A percentile compares a stretch with the other conserved stretches of the same genome.
These are phyloP conservation scores for Allacma fusca DNA, from an alignment of 2,888 invertebrate genomes.

Conservation along the genomic window DNA sequence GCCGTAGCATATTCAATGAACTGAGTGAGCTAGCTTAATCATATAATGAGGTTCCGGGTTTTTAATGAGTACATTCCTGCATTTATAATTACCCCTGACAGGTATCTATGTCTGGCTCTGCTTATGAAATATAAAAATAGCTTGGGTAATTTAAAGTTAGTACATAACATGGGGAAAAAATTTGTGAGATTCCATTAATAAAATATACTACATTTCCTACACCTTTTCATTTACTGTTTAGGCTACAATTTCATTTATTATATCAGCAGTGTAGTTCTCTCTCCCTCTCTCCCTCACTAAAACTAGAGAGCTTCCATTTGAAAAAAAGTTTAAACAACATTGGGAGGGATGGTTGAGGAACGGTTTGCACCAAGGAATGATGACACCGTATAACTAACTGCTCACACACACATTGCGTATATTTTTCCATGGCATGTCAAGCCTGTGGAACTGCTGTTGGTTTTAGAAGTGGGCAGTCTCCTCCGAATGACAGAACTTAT, in stretches of 20 bases:
- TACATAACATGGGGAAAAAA: neutral
- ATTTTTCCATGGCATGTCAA: neutral
- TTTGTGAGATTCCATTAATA: neutral
- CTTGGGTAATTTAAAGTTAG: neutral
- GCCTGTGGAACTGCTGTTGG: neutral
- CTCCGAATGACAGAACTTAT: neutral
- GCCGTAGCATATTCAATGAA: too few species aligned
- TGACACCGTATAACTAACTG: neutral
- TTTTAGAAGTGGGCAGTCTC: conserved; percentile 6
- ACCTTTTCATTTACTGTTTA: conserved; percentile 5
- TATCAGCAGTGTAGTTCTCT: neutral
- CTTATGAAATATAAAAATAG: neutral
- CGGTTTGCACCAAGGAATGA: neutral
- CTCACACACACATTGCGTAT: neutral
- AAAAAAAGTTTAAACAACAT: neutral
- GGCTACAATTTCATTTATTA: conserved; percentile 1
- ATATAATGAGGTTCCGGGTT: neutral
- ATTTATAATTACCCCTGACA: too few species aligned
- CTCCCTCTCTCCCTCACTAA: neutral
- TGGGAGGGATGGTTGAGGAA: neutral
- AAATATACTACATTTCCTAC: conserved; percentile 1
- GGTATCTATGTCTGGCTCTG: too few species aligned
- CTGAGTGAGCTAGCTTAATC: neutral
- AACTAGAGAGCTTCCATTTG: neutral
- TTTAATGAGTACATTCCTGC: too few species aligned